A percentile compares a stretch with the other conserved stretches of the same genome.
Evolutionary conservation across 1,140 invertebrate genomes (phyloP).

Genomic region (Pollicipes pollicipes): DNA sequence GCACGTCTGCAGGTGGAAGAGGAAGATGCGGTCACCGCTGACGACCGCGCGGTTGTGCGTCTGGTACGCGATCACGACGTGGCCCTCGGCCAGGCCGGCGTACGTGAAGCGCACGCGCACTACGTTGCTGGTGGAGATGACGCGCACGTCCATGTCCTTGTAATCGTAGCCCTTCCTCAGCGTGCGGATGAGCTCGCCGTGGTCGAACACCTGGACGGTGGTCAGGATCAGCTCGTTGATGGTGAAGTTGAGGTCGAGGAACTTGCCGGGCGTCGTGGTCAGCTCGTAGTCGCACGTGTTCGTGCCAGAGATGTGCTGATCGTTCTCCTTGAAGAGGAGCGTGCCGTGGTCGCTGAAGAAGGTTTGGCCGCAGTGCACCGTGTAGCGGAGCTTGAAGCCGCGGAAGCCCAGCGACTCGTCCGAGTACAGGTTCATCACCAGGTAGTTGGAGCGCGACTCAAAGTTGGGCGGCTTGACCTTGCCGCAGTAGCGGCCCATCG

Average conservation of each 20-base stretch:
- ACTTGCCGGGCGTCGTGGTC: neutral
- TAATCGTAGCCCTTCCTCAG: neutral
- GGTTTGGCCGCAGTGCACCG: neutral
- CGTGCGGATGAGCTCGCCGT: neutral
- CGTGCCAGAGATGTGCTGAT: neutral
- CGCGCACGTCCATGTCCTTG: constrained; percentile 1
- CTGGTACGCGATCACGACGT: constrained; percentile 3
- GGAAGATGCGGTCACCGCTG: neutral
- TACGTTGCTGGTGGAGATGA: neutral
- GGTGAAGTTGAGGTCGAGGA: constrained; percentile 4
- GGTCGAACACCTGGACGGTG: neutral
- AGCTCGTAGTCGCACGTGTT: constrained; percentile 1
- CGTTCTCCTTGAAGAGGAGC: neutral
- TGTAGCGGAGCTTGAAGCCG: constrained; percentile 3
- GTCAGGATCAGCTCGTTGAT: neutral
- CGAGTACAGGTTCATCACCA: neutral
- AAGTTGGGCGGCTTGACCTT: constrained; percentile 5
- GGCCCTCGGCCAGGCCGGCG: neutral
- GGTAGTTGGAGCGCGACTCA: neutral
- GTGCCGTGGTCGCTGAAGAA: constrained; percentile 3
- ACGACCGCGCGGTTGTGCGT: neutral
- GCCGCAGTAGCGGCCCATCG: constrained; percentile 3
- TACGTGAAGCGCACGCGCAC: neutral
- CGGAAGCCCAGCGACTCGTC: constrained; percentile 3
- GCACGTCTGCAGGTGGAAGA: neutral